phyloP scores from a whole-genome alignment of 2,797 vertebrate species.

The Bovichtus variegatus region DNA sequence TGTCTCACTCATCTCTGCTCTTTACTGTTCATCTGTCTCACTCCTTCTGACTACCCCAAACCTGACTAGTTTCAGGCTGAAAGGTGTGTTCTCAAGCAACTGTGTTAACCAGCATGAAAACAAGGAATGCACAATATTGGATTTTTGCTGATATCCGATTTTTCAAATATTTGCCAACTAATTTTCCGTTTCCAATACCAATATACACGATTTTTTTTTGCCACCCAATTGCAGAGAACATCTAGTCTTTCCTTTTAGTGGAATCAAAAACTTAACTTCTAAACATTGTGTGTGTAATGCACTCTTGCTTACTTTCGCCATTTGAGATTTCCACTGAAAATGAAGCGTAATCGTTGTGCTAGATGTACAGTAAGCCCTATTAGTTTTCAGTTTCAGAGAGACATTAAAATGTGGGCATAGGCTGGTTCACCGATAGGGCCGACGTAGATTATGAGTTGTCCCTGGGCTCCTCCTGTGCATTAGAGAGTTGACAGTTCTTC shows the following conservation, averaged over 20 bases:
- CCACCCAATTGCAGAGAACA: too few species aligned
- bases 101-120: slow-evolving; percentile 44
- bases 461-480: slow-evolving; percentile 71
- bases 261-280: not conserved
- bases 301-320: not conserved
- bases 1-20: slow-evolving; percentile 68
- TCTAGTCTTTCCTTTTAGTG: too few species aligned
- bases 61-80: slow-evolving; percentile 56
- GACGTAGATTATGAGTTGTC: slow-evolving; percentile 59
- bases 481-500: slow-evolving; percentile 79
- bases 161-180: too few species aligned
- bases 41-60: slow-evolving; percentile 58
- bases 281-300: not conserved
- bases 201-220: too few species aligned
- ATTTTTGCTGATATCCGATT: too few species aligned
- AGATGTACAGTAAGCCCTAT: not conserved
- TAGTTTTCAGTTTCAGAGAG: slow-evolving; percentile 37
- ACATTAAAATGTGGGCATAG: slow-evolving; percentile 43
- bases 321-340: slow-evolving; percentile 6
- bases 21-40: slow-evolving; percentile 70
- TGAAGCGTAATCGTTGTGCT: not conserved
- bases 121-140: not conserved
- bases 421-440: slow-evolving; percentile 57
- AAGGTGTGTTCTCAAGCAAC: slow-evolving; percentile 47
- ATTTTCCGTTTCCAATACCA: too few species aligned